Conservation (phyloP, 1,140 invertebrate genomes). For the Anastrepha ludens region DNA sequence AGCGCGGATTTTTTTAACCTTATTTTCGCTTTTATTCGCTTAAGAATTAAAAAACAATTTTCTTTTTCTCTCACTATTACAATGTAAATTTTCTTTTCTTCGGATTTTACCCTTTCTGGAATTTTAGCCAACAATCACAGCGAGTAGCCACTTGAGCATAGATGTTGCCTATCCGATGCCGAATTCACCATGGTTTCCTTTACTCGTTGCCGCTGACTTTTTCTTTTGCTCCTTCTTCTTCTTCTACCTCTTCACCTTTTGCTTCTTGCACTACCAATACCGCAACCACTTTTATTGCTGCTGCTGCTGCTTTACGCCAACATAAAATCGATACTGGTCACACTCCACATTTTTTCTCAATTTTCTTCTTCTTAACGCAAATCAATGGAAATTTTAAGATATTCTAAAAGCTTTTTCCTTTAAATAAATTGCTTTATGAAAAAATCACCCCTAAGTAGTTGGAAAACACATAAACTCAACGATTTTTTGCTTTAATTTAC, state of each 20-base stretch:
- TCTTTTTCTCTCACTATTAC: not conserved
- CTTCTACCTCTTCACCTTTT: not conserved
- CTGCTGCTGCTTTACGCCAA: slow-evolving; percentile 26
- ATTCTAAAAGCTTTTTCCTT: not conserved
- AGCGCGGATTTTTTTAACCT: not conserved
- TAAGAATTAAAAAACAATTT: not conserved
- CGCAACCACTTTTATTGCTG: slow-evolving; percentile 2
- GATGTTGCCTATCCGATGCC: not conserved
- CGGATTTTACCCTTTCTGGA: slow-evolving; percentile 9
- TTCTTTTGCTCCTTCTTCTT: slow-evolving; percentile 30
- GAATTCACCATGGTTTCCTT: slow-evolving; percentile 38
- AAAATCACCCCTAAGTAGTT: not conserved
- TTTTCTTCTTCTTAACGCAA: not conserved
- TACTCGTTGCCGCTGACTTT: slow-evolving; percentile 19
- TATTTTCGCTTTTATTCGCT: not conserved
- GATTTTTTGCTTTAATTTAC: not conserved
- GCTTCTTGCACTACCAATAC: not conserved
- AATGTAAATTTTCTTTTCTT: not conserved
- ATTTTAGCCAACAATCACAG: slow-evolving; percentile 39
- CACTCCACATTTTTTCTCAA: slow-evolving; percentile 24
- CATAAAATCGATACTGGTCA: slow-evolving; percentile 38
- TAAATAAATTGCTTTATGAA: not conserved
- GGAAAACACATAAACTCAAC: not conserved
- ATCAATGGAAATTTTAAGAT: not conserved
- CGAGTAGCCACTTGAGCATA: slow-evolving; percentile 17